Base-by-base conservation (phyloP, 37 sponge, comb jelly and placozoan genomes). In the Haliclona indistincta region DNA sequence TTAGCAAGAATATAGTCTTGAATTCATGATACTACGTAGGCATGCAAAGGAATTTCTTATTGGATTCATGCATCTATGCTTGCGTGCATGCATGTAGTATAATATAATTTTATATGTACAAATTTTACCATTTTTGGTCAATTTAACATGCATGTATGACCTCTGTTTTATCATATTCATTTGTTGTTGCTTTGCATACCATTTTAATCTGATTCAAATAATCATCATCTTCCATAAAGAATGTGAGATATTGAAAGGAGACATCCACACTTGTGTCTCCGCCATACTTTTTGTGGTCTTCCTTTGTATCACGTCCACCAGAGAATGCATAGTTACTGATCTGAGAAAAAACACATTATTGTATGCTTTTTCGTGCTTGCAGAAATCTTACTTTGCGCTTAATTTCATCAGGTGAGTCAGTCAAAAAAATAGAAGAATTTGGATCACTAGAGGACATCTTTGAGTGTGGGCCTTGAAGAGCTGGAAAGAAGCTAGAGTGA, bases 381-480 rank as follows among this genome's bases (percentile, higher is more conserved):
- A n/a, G n/a, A n/a, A n/a, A n/a, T n/a, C n/a, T n/a, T 54, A 99
- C 83, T 90, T 99, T 99, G 13, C 88, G 85, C 72, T 99, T 95
- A 56, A 99, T 99, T 38, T 81, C 56, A 8, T 83, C 80, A n/a
- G 83, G 76, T 10, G 94, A 62, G 70, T 99, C 99, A 1, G 92
- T 88, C 38, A 99, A 87, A 64, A 89, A 96, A 53, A 99, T 93
- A 81, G 96, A 91, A 8, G 96, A 93, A 67, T 87, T 90, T 32
- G 90, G 89, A 64, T 96, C 94, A 72, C 93, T 92, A 43, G 96
- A 83, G 68, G 94, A 93, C 99, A 99, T 99, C 84, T 99, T 99
- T 54, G 93, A 97, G 67, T 91, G 84, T 0, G 99, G 54, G 40
- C 98, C 99, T 83, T 99, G 96, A 11, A 99, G 92, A 19, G 97